Evolutionary conservation across 1,140 invertebrate genomes (phyloP).

Genomic region (Pygmarrhopalites habei): DNA sequence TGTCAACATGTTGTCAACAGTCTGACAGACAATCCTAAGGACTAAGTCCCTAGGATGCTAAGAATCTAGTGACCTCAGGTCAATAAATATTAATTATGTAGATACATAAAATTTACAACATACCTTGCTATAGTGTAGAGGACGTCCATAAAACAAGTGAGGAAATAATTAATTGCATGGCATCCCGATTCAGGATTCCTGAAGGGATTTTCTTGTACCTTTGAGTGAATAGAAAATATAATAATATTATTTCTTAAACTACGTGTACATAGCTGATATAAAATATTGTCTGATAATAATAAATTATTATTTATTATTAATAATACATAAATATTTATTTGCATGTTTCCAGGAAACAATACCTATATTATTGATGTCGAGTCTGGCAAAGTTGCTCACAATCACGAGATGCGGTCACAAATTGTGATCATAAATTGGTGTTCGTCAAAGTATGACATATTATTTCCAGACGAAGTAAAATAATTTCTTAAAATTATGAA

Average conservation of each 20-base stretch:
- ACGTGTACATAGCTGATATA: too few relatives aligned
- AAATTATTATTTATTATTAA: too few relatives aligned
- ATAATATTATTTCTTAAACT: neutral
- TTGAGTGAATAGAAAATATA: constrained; percentile 41
- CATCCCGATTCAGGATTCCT: too few relatives aligned
- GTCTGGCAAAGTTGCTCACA: constrained; percentile 30
- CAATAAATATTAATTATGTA: too few relatives aligned
- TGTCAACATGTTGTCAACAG: too few relatives aligned
- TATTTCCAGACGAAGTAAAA: constrained; percentile 26
- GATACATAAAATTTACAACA: too few relatives aligned
- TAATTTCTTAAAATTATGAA: neutral
- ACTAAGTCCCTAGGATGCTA: too few relatives aligned
- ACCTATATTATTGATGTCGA: constrained; percentile 29
- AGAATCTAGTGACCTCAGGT: too few relatives aligned
- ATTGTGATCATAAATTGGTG: constrained; percentile 30
- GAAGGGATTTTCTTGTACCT: constrained; percentile 83
- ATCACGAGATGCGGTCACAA: constrained; percentile 7
- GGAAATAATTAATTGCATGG: constrained; percentile 65
- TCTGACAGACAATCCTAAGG: too few relatives aligned
- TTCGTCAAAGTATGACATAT: constrained; percentile 11
- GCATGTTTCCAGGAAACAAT: neutral
- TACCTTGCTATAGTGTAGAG: too few relatives aligned
- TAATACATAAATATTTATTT: too few relatives aligned
- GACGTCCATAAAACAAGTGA: too few relatives aligned
- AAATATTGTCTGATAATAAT: neutral